Evolutionary conservation across 2,797 vertebrate species (phyloP).

Genomic region (Phoebastria nigripes): DNA sequence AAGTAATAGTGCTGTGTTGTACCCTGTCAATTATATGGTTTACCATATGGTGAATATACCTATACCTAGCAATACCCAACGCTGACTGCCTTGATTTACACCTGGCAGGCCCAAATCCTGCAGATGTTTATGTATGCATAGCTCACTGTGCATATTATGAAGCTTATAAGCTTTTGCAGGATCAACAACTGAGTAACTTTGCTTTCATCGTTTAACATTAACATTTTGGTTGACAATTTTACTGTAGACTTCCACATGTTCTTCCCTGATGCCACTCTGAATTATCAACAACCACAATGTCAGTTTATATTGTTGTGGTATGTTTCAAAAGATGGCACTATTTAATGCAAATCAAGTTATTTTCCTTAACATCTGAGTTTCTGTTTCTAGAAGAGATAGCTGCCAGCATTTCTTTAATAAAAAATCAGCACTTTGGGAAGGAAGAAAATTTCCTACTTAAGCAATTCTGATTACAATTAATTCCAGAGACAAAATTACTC

Average conservation of each 20-base stretch:
- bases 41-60: not conserved
- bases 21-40: not conserved
- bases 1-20: not conserved
- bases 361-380: not conserved
- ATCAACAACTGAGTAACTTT: not conserved
- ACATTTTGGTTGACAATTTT: not conserved
- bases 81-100: not conserved
- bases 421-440: not conserved
- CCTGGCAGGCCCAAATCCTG: not conserved
- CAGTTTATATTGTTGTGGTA: not conserved
- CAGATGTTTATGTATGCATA: not conserved
- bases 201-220: not conserved
- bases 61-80: not conserved
- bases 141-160: not conserved
- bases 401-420: not conserved
- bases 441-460: not conserved
- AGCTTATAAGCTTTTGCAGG: not conserved
- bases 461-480: not conserved
- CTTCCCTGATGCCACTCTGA: not conserved
- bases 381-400: not conserved
- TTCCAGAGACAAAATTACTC: not conserved
- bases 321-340: not conserved
- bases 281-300: not conserved
- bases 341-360: not conserved
- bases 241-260: not conserved